Evolutionary conservation across 2,797 vertebrate genomes (phyloP), one percentile per base, ranked within the genome.

Genomic region (Gallirallus australis): DNA sequence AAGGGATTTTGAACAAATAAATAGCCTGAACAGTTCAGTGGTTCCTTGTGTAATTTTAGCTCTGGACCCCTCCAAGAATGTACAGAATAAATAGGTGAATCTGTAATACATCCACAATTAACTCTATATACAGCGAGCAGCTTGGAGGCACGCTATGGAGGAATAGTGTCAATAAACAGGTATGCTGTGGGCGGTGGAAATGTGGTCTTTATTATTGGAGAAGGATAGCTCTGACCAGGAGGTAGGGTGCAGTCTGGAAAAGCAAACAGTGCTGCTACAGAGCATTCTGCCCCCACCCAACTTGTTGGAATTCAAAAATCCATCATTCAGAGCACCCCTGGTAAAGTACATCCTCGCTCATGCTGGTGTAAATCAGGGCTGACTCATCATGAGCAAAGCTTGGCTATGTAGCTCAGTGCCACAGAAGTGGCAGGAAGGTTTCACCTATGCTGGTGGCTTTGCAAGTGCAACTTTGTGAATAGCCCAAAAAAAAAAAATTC

Each of bases 31-130:
- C 86, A 79, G 69, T 57, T 81, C 91, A 72, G 90, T 24, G 31
- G 85, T 73, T 97, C 66, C 81, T 42, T 3, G 54, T 88, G 96
- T 97, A 97, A 97, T 97, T 97, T 97, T 97, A 97, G 94, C 95
- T 93, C 85, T 40, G 78, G 70, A 90, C 45, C 54, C 77, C 84
- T 96, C 87, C 95, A 95, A 85, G 96, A 97, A 97, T 95, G 96
- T 89, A 72, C 94, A 97, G 95, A 94, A 95, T 95, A 97, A 97
- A 97, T 77, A 97, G 96, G 94, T 95, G 95, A 96, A 86, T 96
- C 89, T 96, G 93, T 70, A 85, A 86, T 54, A 35, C 87, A n/a
- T 79, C 91, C 86, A 66, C 90, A 96, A 86, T 96, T 80, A 90
- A 66, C 48, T 89, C 69, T 91, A 53, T 94, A 39, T 64, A 76